Percentiles rank a stretch among this genome's conserved stretches.
phyloP scores from a whole-genome alignment of 2,113 vertebrate species.

The Bubo scandiacus region DNA sequence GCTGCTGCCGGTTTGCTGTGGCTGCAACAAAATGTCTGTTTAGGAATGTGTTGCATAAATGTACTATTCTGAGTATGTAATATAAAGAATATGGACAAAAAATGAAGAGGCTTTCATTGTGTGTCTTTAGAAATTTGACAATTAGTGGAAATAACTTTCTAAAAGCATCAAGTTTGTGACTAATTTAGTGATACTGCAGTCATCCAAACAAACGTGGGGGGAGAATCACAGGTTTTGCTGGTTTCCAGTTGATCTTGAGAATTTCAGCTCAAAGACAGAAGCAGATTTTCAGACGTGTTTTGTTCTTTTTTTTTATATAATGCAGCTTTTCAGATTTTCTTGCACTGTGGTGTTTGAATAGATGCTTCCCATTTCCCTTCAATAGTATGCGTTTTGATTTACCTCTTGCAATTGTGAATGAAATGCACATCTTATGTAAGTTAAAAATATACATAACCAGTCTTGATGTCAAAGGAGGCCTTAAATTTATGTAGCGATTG shows the following conservation, averaged over 20 bases:
- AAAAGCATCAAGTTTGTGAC: neutral
- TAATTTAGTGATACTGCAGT: neutral
- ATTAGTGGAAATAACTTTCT: neutral
- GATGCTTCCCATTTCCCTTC: neutral
- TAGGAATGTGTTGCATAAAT: neutral
- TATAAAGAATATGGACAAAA: neutral
- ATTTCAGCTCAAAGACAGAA: neutral
- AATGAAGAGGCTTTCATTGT: neutral
- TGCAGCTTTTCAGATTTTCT: neutral
- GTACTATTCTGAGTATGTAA: neutral
- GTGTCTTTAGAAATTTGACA: neutral
- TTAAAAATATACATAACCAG: neutral
- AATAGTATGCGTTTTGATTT: neutral
- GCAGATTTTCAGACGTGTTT: neutral
- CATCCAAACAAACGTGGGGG: neutral
- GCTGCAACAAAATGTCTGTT: neutral
- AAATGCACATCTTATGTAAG: neutral
- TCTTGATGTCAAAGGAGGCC: neutral
- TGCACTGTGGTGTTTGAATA: neutral
- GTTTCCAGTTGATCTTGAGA: neutral
- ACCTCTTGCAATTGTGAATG: neutral
- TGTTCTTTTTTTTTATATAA: neutral
- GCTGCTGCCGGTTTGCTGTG: rapidly evolving
- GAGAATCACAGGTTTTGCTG: neutral
- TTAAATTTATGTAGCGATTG: neutral